Base-by-base conservation (phyloP, 2,113 vertebrate genomes). In the Pluvianellus socialis region DNA sequence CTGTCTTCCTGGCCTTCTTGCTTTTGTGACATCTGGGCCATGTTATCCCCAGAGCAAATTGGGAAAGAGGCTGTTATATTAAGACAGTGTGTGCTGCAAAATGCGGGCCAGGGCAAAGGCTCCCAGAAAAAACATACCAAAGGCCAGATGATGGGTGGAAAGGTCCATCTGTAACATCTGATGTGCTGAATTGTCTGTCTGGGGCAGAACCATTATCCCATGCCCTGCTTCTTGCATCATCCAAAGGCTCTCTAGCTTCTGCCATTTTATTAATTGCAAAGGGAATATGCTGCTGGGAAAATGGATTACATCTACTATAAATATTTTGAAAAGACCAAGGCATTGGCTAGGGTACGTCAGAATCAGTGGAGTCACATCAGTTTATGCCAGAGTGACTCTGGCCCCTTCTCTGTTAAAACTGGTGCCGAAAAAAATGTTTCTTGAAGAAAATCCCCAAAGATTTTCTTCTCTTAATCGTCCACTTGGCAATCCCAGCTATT, bases 261-360 rank as follows among this genome's bases (percentile, higher is more conserved):
- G 52, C 73, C 74, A 58, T 91, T 95, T 94, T 67, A 55, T 63
- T 76, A 83, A 59, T 68, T 91, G 68, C 86, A 88, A 70, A 92
- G 84, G 73, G 86, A 95, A 73, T 91, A 90, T 40, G 26, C 23
- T 96, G 71, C 86, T 91, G 71, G 85, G 79, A 95, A 96, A 96
- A 92, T 50, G 26, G 88, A 76, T 87, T 61, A 50, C 50, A 87
- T 70, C 28, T 62, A 72, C 65, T 52, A 19, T 33, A 94, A 97
- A 94, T 76, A 82, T 82, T 97, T 97, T 96, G 73, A 81, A 85
- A 95, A 86, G 84, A 73, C 42, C 50, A 70, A 82, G 55, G 17
- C 66, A 72, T 44, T 1, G 4, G 74, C 66, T 82, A 52, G 45
- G 28, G 22, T 32, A 83, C 0, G 0, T 81, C 62, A 81, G 80